Base-by-base conservation (phyloP, 2,797 vertebrate genomes). In the Melanotaenia trifasciata region DNA sequence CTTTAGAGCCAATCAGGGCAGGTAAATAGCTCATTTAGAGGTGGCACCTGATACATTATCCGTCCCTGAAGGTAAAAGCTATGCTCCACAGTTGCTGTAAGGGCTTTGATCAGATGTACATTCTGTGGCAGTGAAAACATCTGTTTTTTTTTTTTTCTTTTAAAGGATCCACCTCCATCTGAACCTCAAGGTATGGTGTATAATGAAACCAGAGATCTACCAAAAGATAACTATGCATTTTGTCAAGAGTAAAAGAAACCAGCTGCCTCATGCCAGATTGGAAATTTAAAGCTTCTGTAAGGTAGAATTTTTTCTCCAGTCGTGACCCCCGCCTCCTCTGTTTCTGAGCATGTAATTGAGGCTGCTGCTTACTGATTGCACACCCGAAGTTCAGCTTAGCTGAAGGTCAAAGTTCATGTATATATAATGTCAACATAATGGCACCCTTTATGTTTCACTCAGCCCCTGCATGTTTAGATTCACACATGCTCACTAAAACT, bases 331-430 rank as follows among this genome's bases (percentile, higher is more conserved):
- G 64, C 65, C 74, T 61, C 74, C 8, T 86, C 65, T 60, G 24
- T 45, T 80, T 71, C 66, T 16, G 50, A 76, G 57, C 16, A 35
- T 22, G 61, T 81, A 74, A 91, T 88, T 89, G 78, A 84, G 43
- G 54, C 51, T 35, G 74, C 64, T 47, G 5, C 64, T 36, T 26
- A 56, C 78, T 91, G 89, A 91, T 92, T 90, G 78, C 86, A 40
- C 38, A 20, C 26, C 70, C 78, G 64, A 71, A 14, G 74, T 79
- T 88, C 71, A 78, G 67, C 74, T 89, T 67, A 84, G 80, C 88
- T 76, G 64, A 56, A 78, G 83, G 82, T 82, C 73, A 74, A 57
- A 80, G 91, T 67, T 92, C 78, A 86, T 0, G 51, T 50, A 70
- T 78, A 73, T 85, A 66, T 33, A 32, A 73, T 76, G 68, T 84